Conservation (phyloP, 2,797 vertebrate species). For the Chromobotia macracanthus region DNA sequence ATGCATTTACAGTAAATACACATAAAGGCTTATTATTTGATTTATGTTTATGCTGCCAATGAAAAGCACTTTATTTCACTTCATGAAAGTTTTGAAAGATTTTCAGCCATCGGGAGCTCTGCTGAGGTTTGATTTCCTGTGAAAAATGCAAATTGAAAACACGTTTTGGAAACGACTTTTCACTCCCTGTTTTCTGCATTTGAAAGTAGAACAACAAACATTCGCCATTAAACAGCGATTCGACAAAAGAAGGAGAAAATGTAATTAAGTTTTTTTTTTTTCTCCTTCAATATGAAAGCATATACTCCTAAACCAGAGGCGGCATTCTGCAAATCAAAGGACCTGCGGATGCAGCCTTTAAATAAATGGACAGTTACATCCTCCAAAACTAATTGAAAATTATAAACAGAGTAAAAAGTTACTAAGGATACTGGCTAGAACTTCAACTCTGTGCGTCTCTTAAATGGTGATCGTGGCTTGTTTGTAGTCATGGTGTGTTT, state of each 20-base stretch:
- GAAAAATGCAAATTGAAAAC: slow-evolving; percentile 68
- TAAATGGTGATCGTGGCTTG: slow-evolving; percentile 74
- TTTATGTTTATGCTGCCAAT: neutral
- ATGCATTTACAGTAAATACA: neutral
- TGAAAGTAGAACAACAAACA: slow-evolving; percentile 84
- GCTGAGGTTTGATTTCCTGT: slow-evolving; percentile 57
- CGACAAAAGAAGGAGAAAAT: slow-evolving; percentile 87
- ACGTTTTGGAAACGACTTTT: slow-evolving; percentile 70
- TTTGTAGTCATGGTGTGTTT: slow-evolving; percentile 65
- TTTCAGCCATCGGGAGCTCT: slow-evolving; percentile 31
- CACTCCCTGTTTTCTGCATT: slow-evolving; percentile 66
- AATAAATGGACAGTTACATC: slow-evolving; percentile 83
- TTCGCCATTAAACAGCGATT: slow-evolving; percentile 83
- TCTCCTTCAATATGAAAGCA: slow-evolving; percentile 72
- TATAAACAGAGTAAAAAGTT: slow-evolving; percentile 79
- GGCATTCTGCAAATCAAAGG: slow-evolving; percentile 84
- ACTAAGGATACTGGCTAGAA: slow-evolving; percentile 78
- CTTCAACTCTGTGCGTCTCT: slow-evolving; percentile 73
- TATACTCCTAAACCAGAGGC: slow-evolving; percentile 78
- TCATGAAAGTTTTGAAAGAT: neutral
- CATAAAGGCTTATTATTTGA: neutral
- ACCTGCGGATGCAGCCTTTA: slow-evolving; percentile 74
- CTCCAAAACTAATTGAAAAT: slow-evolving; percentile 82
- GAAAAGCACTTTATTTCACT: neutral
- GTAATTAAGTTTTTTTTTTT: slow-evolving; percentile 82